Evolutionary conservation across 2,797 vertebrate species (phyloP).

Genomic region (Rhinella marina): DNA sequence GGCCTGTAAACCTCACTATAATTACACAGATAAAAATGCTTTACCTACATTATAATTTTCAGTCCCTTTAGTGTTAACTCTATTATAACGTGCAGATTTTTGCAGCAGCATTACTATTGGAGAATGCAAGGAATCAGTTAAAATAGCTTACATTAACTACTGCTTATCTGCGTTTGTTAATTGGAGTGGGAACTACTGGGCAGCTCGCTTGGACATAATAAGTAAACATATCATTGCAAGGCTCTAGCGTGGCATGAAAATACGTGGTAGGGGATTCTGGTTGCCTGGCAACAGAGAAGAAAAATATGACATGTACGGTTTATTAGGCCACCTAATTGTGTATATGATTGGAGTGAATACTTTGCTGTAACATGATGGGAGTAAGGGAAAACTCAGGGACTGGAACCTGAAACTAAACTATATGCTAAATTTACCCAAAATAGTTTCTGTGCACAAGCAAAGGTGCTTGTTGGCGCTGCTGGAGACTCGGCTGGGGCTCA

Average conservation of each 20-base stretch:
- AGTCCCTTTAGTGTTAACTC: background rate
- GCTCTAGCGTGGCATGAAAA: background rate
- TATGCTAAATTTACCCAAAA: too few species aligned
- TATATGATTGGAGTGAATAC: background rate
- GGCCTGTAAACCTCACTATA: background rate
- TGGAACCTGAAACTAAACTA: background rate
- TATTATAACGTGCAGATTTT: background rate
- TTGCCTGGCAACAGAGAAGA: slow-evolving; percentile 13
- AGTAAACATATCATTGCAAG: background rate
- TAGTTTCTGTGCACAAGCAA: too few species aligned
- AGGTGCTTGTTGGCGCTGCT: too few species aligned
- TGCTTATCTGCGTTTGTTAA: slow-evolving; percentile 12
- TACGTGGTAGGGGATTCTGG: background rate
- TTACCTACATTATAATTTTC: background rate
- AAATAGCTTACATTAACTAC: background rate
- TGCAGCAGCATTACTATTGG: background rate
- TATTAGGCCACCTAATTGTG: background rate
- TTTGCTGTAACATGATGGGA: background rate
- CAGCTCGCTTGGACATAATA: background rate
- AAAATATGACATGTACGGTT: background rate
- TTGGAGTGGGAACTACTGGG: background rate
- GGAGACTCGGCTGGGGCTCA: too few species aligned
- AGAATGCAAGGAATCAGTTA: background rate
- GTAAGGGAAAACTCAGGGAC: background rate
- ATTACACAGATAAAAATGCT: background rate